Percentiles rank a stretch among this genome's conserved stretches.
These are phyloP conservation scores for Cephus pygmeus DNA, from an alignment of 2,888 invertebrate genomes.

Conservation along the genomic window DNA sequence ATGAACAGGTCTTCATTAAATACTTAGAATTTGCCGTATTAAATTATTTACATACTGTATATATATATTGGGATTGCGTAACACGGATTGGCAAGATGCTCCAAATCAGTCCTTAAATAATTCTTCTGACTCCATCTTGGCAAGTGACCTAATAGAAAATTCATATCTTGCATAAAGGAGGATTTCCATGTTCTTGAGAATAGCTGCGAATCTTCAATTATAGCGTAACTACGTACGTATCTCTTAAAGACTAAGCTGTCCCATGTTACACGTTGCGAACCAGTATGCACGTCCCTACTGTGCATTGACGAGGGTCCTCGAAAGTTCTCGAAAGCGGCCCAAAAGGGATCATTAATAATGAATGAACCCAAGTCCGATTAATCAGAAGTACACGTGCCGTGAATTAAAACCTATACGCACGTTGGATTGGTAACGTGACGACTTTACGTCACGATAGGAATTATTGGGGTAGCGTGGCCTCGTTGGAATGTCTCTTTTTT, in stretches of 20 bases:
- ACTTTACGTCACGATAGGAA: background rate
- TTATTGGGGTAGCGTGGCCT: background rate
- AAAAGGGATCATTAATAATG: background rate
- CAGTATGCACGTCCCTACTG: background rate
- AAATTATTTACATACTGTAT: background rate
- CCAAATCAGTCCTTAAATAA: background rate
- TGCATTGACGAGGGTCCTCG: background rate
- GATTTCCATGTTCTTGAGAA: background rate
- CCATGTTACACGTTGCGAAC: background rate
- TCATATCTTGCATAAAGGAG: background rate
- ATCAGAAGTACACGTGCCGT: background rate
- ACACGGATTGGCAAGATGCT: background rate
- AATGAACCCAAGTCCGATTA: background rate
- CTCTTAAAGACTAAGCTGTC: background rate
- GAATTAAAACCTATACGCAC: background rate
- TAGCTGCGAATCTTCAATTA: background rate
- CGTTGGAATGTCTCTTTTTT: background rate
- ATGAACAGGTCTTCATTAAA: background rate
- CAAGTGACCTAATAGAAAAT: background rate
- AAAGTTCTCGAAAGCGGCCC: background rate
- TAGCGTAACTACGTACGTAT: too few species aligned
- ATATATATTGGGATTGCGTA: background rate
- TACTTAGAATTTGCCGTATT: background rate
- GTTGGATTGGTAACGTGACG: background rate
- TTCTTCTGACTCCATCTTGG: background rate